Evolutionary conservation across 2,113 vertebrate species (phyloP).

Genomic region (Ornithorhynchus anatinus): DNA sequence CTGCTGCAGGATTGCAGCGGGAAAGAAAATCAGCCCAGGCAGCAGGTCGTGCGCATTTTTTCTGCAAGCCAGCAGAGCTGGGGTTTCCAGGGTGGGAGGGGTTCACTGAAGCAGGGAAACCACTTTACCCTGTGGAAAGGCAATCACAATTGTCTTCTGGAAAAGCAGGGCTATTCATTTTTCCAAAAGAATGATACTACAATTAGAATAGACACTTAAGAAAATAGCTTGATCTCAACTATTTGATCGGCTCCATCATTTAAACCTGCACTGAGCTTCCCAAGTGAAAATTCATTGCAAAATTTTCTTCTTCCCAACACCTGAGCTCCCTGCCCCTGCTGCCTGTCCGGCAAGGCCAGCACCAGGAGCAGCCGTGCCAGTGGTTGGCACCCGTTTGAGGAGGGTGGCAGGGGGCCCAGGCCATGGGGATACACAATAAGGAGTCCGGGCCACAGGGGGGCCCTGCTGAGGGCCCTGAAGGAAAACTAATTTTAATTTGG

Average conservation of each 20-base stretch:
- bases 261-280: background rate
- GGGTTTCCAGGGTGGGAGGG: too few species aligned
- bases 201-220: conserved; percentile 28
- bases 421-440: too few species aligned
- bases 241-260: conserved; percentile 2
- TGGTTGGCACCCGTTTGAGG: background rate
- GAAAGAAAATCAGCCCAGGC: too few species aligned
- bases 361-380: background rate
- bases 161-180: background rate
- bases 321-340: background rate
- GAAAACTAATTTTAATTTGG: too few species aligned
- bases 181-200: conserved; percentile 10
- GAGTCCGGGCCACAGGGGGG: too few species aligned
- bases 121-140: background rate
- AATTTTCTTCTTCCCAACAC: background rate
- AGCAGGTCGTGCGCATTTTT: too few species aligned
- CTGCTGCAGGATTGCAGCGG: too few species aligned
- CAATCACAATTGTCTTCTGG: background rate
- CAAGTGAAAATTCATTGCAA: background rate
- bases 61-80: too few species aligned
- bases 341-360: background rate
- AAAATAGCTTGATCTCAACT: conserved; percentile 17
- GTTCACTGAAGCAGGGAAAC: too few species aligned
- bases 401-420: background rate
- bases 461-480: too few species aligned